Base-by-base conservation (phyloP, 2,113 vertebrate species). In the Coreoperca whiteheadi region DNA sequence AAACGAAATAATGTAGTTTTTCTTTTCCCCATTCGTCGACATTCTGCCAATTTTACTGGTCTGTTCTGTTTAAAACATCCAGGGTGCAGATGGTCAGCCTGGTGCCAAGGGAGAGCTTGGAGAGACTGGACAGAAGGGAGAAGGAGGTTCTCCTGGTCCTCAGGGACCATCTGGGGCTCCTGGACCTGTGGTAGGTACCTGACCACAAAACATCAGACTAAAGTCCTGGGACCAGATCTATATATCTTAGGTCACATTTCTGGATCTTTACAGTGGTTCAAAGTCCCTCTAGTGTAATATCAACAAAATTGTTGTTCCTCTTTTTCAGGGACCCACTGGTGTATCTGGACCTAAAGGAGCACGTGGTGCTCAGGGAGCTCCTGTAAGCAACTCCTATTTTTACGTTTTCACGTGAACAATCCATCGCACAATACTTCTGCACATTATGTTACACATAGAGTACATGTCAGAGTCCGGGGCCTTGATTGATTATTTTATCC, bases 91-190 rank as follows among this genome's bases (percentile, higher is more conserved):
- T 21, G 98, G 98, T 78, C 98, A 99, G 87, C 96, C 97, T 1
- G 98, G 98, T 79, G 92, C 94, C 75, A 99, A 99, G 93, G 98
- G 98, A n/a, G 98, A 99, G 66, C 93, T 97, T 34, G 98, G 98
- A 63, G 97, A 98, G 67, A 56, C 91, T 0, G 98, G 98, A 74
- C 98, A 98, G 94, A 99, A 99, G 91, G 98, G 98, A 8, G 97
- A 99, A 0, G 93, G 96, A 1, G 98, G 98, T 16, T 39, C 96
- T 80, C 95, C 96, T 0, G 98, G 98, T 85, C 97, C 98, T 80
- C 98, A 99, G 87, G 98, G 98, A 70, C 97, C 98, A 70, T 99
- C 98, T 0, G 98, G 98, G 1, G 97, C 98, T 72, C 98, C 98
- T 0, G 98, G 98, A n/a, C 98, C 98, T 2, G 96, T 97, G 96